Percentiles rank a stretch among this genome's conserved stretches.
These are phyloP conservation scores for Hypotaenidia okinawae DNA, from an alignment of 2,797 vertebrate genomes.

Conservation along the genomic window DNA sequence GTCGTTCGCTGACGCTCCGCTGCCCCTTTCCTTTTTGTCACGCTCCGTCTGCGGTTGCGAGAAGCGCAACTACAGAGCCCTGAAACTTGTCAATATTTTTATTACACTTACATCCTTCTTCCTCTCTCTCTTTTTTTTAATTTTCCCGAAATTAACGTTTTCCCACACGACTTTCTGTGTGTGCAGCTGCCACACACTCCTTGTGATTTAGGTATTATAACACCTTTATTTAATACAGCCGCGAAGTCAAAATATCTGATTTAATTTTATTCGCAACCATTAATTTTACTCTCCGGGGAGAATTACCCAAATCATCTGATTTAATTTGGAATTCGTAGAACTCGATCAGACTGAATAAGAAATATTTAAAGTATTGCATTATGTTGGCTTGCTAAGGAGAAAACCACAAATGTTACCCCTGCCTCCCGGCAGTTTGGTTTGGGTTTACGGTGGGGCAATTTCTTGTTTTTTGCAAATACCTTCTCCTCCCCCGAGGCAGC, in stretches of 20 bases:
- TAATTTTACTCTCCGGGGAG: constrained; percentile 12
- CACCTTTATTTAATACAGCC: constrained; percentile 37
- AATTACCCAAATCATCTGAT: background rate
- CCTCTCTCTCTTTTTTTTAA: no score
- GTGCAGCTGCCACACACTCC: background rate
- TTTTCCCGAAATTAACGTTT: background rate
- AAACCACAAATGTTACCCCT: background rate
- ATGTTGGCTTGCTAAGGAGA: background rate
- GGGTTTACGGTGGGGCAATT: background rate
- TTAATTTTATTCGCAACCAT: constrained; percentile 31
- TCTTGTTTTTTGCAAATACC: no score
- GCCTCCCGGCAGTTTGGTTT: background rate
- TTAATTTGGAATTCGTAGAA: background rate
- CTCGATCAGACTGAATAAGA: background rate
- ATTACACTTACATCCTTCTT: background rate
- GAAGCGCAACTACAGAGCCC: background rate
- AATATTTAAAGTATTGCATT: background rate
- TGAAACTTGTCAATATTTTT: background rate
- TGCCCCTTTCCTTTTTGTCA: background rate
- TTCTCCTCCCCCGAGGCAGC: background rate
- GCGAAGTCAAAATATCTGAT: constrained; percentile 31
- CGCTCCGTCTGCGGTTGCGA: background rate
- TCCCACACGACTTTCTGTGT: background rate
- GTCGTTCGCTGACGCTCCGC: background rate
- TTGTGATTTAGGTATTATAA: constrained; percentile 21